A percentile compares a stretch with the other conserved stretches of the same genome.
These are phyloP conservation scores for Hyaena hyaena DNA, from an alignment of 2,113 vertebrate genomes.

Conservation along the genomic window DNA sequence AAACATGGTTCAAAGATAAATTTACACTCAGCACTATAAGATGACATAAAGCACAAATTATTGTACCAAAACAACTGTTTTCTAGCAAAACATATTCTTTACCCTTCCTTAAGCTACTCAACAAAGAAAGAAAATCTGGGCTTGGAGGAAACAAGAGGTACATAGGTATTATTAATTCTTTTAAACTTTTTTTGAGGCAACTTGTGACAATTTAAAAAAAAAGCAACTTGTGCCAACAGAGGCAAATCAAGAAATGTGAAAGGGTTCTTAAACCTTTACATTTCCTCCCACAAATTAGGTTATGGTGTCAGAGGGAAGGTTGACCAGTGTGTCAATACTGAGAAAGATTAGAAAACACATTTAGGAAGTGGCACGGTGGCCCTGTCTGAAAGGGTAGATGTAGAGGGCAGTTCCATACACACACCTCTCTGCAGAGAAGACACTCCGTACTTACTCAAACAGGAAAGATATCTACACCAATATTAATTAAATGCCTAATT, in stretches of 20 bases:
- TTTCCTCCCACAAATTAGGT: conserved; percentile 78
- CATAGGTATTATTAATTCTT: conserved; percentile 70
- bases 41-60: conserved; percentile 89
- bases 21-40: conserved; percentile 88
- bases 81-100: conserved; percentile 82
- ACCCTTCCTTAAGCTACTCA: conserved; percentile 76
- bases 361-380: conserved; percentile 68
- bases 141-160: conserved; percentile 44
- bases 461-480: conserved; percentile 50
- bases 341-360: conserved; percentile 76
- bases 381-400: conserved; percentile 60
- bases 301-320: conserved; percentile 64
- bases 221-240: conserved; percentile 18
- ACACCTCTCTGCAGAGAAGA: conserved; percentile 27
- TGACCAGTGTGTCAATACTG: conserved; percentile 74
- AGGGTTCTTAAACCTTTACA: conserved; percentile 71
- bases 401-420: neutral
- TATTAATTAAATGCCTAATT: conserved; percentile 51
- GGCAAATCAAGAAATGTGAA: conserved; percentile 66
- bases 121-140: conserved; percentile 67
- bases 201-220: conserved; percentile 75
- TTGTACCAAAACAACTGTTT: conserved; percentile 87
- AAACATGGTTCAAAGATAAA: conserved; percentile 90
- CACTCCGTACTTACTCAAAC: neutral
- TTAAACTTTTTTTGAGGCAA: conserved; percentile 68